A percentile compares a stretch with the other conserved stretches of the same genome.
Conservation (phyloP, 92 coral and sea anemone species). For the Siderastrea radians region DNA sequence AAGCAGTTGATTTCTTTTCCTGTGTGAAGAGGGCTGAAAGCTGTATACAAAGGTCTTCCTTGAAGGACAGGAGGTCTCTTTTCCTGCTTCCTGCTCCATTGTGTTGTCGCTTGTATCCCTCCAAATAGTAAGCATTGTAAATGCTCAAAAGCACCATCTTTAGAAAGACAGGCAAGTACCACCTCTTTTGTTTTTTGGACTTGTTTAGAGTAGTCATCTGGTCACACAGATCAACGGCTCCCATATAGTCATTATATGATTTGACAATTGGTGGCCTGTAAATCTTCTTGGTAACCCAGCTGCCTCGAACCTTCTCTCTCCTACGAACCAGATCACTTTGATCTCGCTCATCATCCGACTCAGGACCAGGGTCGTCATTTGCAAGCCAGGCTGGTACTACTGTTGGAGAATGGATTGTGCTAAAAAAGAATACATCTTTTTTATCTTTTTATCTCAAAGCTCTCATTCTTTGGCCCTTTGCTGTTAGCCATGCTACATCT, state of each 20-base stretch:
- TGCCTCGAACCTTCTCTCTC: constrained; percentile 17
- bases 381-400: constrained; percentile 45
- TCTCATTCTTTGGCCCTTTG: constrained; percentile 7
- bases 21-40: constrained; percentile 10
- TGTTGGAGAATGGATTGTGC: constrained; percentile 45
- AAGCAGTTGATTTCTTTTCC: constrained; percentile 1
- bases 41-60: constrained; percentile 42
- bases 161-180: too few relatives aligned
- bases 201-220: too few relatives aligned
- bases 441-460: constrained; percentile 61
- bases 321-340: constrained; percentile 23
- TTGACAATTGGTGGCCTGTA: constrained; percentile 40
- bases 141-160: too few relatives aligned
- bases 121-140: too few relatives aligned
- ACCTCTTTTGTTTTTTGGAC: too few relatives aligned
- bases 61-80: constrained; percentile 42
- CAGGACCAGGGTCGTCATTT: constrained; percentile 26
- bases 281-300: constrained; percentile 27
- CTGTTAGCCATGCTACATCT: constrained; percentile 43
- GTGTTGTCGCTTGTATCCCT: too few relatives aligned
- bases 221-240: too few relatives aligned
- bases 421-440: constrained; percentile 57
- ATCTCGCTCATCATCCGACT: constrained; percentile 29
- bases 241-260: neutral
- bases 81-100: too few relatives aligned